Conservation (phyloP, 2,888 invertebrate species). For the Zygaena filipendulae region DNA sequence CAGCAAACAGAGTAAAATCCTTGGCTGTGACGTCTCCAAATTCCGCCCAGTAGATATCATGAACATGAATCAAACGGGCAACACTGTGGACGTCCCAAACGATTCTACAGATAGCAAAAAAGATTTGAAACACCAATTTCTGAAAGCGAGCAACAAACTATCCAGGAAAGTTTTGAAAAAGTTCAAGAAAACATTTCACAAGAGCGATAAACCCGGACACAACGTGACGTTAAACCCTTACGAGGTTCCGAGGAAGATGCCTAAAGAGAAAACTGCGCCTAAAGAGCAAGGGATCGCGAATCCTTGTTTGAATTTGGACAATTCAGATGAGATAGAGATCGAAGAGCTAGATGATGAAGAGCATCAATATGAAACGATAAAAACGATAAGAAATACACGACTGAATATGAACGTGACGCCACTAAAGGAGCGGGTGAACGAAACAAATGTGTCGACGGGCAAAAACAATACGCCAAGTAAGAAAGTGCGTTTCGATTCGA, state of each 20-base stretch:
- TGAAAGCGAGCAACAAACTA: constrained; percentile 48
- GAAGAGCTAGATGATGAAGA: constrained; percentile 42
- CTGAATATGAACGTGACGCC: constrained; percentile 57
- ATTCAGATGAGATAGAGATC: constrained; percentile 57
- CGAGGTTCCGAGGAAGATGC: constrained; percentile 50
- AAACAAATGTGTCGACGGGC: constrained; percentile 35
- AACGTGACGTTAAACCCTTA: constrained; percentile 49
- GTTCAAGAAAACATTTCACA: constrained; percentile 53
- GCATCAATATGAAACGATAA: constrained; percentile 54
- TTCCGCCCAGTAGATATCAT: constrained; percentile 53
- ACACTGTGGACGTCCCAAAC: constrained; percentile 31
- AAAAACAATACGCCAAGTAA: constrained; percentile 47
- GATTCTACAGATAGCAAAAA: constrained; percentile 48
- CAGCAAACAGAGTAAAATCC: constrained; percentile 60
- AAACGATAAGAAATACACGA: constrained; percentile 49
- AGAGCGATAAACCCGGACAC: constrained; percentile 40
- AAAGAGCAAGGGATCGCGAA: constrained; percentile 58
- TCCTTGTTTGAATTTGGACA: constrained; percentile 49
- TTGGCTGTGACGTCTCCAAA: constrained; percentile 54
- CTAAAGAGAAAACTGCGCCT: constrained; percentile 32
- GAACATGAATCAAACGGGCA: constrained; percentile 40
- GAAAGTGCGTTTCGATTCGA: constrained; percentile 59
- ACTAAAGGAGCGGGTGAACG: constrained; percentile 33
- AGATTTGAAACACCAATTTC: constrained; percentile 36
- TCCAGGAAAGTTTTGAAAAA: constrained; percentile 57